Evolutionary conservation across 2,797 vertebrate species (phyloP), one percentile per base, ranked within the genome.

Genomic region (Sebastiscus tertius): DNA sequence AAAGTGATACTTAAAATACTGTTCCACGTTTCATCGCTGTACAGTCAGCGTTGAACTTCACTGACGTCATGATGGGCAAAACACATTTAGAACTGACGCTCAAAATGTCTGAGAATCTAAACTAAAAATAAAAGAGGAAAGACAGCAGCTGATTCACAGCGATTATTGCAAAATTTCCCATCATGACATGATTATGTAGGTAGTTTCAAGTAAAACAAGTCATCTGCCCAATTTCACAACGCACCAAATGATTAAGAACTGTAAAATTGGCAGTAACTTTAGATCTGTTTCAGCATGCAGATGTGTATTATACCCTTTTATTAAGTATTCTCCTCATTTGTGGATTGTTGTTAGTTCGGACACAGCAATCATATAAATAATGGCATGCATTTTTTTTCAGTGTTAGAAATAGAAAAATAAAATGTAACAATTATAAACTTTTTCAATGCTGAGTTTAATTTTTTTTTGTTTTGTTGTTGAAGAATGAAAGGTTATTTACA

Each of bases 1-100:
- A 79, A 87, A 77, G 64, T 65, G 71, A 79, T 76, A 75, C 75
- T 75, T 70, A 59, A 75, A 76, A 63, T n/a, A 65, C 72, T 58
- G 4, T 20, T 22, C 1, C 11, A 27, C 54, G 7, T 4, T 4
- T 52, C 14, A 8, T 73, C 3, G 4, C 36, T 58, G 26, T 65
- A 4, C n/a, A 24, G n/a, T 61, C 33, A 65, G 14, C 27, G 1
- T 31, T 22, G 70, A 62, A 58, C 34, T 65, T 42, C 4, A 13
- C n/a, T 52, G 33, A 58, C 60, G 61, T 68, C 24, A 54, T 1
- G 7, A 11, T 10, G 52, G 20, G 18, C 46, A 4, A 2, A 18
- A 49, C 46, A 49, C 18, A 24, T 24, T 24, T 49, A 0, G 20
- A 8, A 49, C 46, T 49, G 46, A 20, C 18, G 18, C 18, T 8